Conservation (phyloP, 2,797 vertebrate species). For the Artibeus jamaicensis region DNA sequence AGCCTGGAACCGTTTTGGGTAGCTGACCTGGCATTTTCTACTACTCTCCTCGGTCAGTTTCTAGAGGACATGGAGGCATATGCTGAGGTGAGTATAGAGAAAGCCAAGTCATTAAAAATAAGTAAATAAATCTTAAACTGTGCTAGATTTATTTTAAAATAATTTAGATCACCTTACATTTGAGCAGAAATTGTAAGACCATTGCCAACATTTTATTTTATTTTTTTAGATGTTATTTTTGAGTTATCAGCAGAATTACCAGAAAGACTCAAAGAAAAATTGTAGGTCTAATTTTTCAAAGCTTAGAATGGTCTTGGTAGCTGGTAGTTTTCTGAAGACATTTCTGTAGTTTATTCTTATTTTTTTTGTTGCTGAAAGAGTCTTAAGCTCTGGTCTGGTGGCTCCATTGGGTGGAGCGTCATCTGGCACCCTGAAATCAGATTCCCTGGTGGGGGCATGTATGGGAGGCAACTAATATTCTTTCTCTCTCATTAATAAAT, state of each 20-base stretch:
- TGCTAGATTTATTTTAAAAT: neutral
- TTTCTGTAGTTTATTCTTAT: neutral
- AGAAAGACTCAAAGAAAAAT: neutral
- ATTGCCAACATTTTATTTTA: neutral
- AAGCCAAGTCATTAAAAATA: neutral
- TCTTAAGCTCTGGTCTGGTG: neutral
- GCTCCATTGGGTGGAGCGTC: neutral
- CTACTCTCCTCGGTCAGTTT: slow-evolving; percentile 97
- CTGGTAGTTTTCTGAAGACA: slow-evolving; percentile 7
- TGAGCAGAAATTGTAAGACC: neutral
- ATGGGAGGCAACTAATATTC: neutral
- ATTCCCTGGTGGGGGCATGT: neutral
- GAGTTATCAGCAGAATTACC: neutral
- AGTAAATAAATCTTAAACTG: neutral
- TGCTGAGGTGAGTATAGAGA: slow-evolving; percentile 89
- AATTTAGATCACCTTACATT: neutral
- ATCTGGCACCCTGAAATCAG: neutral
- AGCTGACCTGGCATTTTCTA: slow-evolving; percentile 97
- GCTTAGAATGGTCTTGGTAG: slow-evolving; percentile 2
- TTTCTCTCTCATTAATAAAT: neutral
- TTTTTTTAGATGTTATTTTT: neutral
- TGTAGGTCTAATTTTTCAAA: neutral
- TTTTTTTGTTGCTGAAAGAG: neutral
- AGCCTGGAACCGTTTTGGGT: slow-evolving; percentile 99
- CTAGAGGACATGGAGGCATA: slow-evolving; percentile 99